A percentile compares a stretch with the other conserved stretches of the same genome.
phyloP scores from a whole-genome alignment of 1,140 invertebrate species.

The Psilanteris sp. region DNA sequence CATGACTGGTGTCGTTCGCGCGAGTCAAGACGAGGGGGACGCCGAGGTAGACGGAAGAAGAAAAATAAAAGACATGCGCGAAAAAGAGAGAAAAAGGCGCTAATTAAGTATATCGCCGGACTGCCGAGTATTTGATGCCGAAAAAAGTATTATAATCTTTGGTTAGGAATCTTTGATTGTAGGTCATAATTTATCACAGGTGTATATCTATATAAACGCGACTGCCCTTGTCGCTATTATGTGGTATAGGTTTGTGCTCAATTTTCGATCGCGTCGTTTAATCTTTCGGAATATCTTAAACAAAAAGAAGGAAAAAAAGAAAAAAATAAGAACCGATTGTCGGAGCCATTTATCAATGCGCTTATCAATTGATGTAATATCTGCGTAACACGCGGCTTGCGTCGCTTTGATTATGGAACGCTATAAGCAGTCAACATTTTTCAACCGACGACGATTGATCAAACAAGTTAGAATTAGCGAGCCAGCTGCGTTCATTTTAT shows the following conservation, averaged over 20 bases:
- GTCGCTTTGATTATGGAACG: constrained; percentile 39
- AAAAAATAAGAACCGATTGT: constrained; percentile 28
- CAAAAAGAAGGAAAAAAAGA: too few species aligned
- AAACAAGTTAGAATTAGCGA: constrained; percentile 13
- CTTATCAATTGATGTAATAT: constrained; percentile 36
- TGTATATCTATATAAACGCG: neutral
- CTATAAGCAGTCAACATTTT: constrained; percentile 22
- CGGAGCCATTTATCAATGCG: constrained; percentile 26
- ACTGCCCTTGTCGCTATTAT: constrained; percentile 1
- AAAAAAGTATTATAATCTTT: constrained; percentile 39
- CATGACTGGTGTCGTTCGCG: constrained; percentile 24
- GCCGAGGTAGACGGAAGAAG: neutral
- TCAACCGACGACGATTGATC: constrained; percentile 23
- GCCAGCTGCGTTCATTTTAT: constrained; percentile 24
- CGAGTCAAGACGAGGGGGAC: neutral
- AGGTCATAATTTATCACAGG: neutral
- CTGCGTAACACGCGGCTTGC: constrained; percentile 31
- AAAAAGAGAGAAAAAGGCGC: constrained; percentile 21
- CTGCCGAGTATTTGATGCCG: constrained; percentile 10
- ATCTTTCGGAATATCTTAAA: constrained; percentile 39
- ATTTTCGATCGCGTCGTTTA: constrained; percentile 47
- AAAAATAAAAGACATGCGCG: neutral
- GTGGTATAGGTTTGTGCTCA: neutral
- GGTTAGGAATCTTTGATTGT: constrained; percentile 17
- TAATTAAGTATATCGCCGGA: constrained; percentile 41